Evolutionary conservation across 2,888 invertebrate species (phyloP).

Genomic region (Pristionchus maxplancki): DNA sequence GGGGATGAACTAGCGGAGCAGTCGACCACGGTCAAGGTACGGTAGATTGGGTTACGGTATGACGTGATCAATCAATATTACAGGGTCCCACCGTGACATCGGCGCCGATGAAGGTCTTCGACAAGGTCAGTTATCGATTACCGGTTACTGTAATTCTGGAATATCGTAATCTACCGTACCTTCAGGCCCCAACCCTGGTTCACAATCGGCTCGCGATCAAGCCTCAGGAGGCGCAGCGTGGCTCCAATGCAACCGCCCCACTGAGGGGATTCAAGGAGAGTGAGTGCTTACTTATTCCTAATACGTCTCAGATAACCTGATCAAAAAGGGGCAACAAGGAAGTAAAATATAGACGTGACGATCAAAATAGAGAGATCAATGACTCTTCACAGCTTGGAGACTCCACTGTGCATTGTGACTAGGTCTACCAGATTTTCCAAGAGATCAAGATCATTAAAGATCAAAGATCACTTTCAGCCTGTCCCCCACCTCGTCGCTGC

Average conservation of each 20-base stretch:
- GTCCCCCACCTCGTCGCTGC: slow-evolving; percentile 68
- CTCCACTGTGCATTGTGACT: no score
- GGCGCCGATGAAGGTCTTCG: background rate
- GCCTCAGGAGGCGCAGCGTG: slow-evolving; percentile 26
- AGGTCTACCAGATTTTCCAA: no score
- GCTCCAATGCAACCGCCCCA: background rate
- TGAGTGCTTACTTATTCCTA: background rate
- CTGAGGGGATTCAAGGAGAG: slow-evolving; percentile 27
- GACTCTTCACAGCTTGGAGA: no score
- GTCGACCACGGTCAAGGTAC: slow-evolving; percentile 35
- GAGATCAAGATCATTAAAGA: background rate
- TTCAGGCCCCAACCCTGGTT: background rate
- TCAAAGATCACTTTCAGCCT: slow-evolving; percentile 53
- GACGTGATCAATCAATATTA: background rate
- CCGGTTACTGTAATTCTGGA: background rate
- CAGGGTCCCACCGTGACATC: slow-evolving; percentile 1
- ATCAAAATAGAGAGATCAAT: background rate
- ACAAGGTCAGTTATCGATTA: background rate
- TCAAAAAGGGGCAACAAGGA: no score
- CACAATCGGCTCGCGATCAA: slow-evolving; percentile 22
- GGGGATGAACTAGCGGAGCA: background rate
- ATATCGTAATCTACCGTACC: background rate
- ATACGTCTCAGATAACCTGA: no score
- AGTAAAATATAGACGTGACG: no score
- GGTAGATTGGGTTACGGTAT: background rate